Conservation (phyloP, 1,140 invertebrate species). For the Lordiphosa clarofinis region DNA sequence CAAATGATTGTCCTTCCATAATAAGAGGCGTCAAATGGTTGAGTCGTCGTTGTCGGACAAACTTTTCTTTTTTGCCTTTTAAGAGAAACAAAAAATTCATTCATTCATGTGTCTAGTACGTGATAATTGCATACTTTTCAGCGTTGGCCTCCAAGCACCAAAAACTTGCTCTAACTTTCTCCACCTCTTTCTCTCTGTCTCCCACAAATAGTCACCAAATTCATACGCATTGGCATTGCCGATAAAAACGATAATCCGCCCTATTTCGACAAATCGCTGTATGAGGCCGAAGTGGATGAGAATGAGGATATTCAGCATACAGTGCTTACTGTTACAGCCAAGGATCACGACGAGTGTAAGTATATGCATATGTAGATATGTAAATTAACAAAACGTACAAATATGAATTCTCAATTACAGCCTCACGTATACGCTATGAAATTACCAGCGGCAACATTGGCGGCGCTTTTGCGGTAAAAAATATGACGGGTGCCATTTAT, state of each 20-base stretch:
- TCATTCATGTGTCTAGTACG: slow-evolving; percentile 42
- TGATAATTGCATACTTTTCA: slow-evolving; percentile 55
- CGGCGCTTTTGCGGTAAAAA: slow-evolving; percentile 97
- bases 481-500: slow-evolving; percentile 98
- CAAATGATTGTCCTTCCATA: slow-evolving; percentile 32
- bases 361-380: not conserved
- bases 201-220: slow-evolving; percentile 88
- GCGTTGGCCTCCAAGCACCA: slow-evolving; percentile 9
- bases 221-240: slow-evolving; percentile 93
- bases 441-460: slow-evolving; percentile 99
- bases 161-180: slow-evolving; percentile 14
- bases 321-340: slow-evolving; percentile 97
- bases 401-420: slow-evolving; percentile 80
- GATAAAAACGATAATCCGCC: slow-evolving; percentile 99
- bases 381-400: slow-evolving; percentile 1
- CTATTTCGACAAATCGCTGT: slow-evolving; percentile 97
- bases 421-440: slow-evolving; percentile 98
- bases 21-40: slow-evolving; percentile 62
- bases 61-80: slow-evolving; percentile 46
- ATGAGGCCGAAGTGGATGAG: slow-evolving; percentile 97
- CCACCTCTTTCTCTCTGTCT: not conserved
- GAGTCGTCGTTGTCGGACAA: slow-evolving; percentile 39
- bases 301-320: slow-evolving; percentile 98
- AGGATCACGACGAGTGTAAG: slow-evolving; percentile 99
- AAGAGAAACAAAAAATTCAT: slow-evolving; percentile 19